These are phyloP conservation scores for Zosterops japonicus DNA, from an alignment of 2,113 vertebrate species.

Conservation along the genomic window DNA sequence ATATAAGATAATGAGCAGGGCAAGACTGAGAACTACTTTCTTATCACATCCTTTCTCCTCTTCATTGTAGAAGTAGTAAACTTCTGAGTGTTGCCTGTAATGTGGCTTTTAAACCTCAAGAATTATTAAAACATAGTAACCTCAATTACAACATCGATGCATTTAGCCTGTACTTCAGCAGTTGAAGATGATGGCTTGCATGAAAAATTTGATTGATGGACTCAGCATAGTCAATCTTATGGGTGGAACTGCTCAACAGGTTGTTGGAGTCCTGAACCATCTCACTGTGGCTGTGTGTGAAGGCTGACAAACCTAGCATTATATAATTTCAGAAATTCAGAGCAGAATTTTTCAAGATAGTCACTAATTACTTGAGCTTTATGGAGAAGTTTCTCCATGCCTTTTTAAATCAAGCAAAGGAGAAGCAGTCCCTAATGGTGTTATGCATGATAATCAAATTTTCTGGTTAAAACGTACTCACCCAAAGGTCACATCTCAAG, in stretches of 20 bases:
- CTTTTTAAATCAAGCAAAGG: not conserved
- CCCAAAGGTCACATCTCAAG: not conserved
- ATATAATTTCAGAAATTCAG: not conserved
- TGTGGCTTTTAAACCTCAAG: not conserved
- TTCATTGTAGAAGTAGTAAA: not conserved
- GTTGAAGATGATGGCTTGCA: not conserved
- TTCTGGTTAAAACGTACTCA: not conserved
- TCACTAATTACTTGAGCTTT: not conserved
- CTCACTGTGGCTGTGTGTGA: rapidly evolving
- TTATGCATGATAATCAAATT: not conserved
- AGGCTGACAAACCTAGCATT: not conserved
- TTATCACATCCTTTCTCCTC: not conserved
- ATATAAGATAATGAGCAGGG: not conserved
- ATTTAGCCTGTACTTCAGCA: not conserved
- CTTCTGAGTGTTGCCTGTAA: not conserved
- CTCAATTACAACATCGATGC: not conserved
- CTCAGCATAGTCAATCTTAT: not conserved
- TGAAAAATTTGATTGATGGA: not conserved
- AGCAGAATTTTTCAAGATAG: not conserved
- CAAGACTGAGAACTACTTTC: not conserved
- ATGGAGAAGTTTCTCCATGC: not conserved
- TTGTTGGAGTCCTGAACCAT: not conserved
- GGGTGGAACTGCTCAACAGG: not conserved
- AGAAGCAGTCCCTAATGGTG: not conserved
- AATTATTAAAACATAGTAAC: not conserved